Base-by-base conservation (phyloP, 1,140 invertebrate genomes). In the Thaumetopoea pityocampa region DNA sequence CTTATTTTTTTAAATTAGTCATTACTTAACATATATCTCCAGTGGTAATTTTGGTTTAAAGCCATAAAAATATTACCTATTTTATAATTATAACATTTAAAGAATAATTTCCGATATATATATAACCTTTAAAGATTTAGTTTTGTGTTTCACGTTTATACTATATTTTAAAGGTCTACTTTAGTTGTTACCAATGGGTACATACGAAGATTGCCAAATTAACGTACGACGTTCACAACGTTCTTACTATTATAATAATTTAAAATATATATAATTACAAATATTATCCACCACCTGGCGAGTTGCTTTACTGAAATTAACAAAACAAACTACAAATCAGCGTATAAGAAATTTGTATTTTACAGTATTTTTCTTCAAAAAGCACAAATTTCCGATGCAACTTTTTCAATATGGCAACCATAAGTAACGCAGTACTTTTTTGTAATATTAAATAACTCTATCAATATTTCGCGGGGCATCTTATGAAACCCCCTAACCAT, bases 341-440 rank as follows among this genome's bases (percentile, higher is more conserved):
- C 35, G 33, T 36, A 36, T 56, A 76, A 70, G 71, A 68, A 50
- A 67, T 67, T 54, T 26, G 63, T 76, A 76, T 63, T 45, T 63
- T 71, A 70, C 68, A 72, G 61, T 57, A n/a, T 56, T 42, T 44
- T 45, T 50, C 48, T 32, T 14, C 22, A 28, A 45, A 56, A 68
- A 69, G 64, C 69, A 56, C 44, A 55, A 54, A 47, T 52, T 54
- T 42, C 27, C 30, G 20, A 46, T 23, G 15, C 26, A 11, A 45
- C 33, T 35, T 27, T 43, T 51, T 51, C 48, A 35, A 50, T 37
- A 51, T 49, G 48, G 41, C 20, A 19, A n/a, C 18, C 36, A 12
- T 29, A 16, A 3, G 10, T 4, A 15, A 19, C 26, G 17, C 26
- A 17, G n/a, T 17, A 24, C 20, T 19, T 5, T 24, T 24, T 35